These are phyloP conservation scores for Cryptosula pallasiana DNA, from an alignment of 2,888 invertebrate species.

Conservation along the genomic window DNA sequence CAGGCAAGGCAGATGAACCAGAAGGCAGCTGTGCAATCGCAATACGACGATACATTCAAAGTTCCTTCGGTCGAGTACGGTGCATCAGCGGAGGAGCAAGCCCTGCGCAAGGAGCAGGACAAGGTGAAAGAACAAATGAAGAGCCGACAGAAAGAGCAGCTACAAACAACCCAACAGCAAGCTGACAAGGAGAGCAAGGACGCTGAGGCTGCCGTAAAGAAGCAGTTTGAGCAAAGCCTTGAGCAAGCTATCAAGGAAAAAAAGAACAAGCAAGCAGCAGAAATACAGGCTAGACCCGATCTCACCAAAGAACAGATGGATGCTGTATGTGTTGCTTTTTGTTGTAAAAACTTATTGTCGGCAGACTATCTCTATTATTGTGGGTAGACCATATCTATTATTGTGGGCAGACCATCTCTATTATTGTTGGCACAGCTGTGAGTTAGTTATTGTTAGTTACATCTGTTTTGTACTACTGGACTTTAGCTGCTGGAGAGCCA, in stretches of 20 bases:
- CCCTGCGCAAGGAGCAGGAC: conserved; percentile 46
- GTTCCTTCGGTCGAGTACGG: conserved; percentile 34
- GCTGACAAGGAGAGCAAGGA: conserved; percentile 36
- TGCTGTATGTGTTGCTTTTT: conserved; percentile 34
- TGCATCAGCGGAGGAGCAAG: conserved; percentile 39
- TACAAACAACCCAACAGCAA: conserved; percentile 33
- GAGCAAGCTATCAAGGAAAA: conserved; percentile 42
- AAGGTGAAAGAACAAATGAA: conserved; percentile 37
- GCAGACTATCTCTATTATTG: too few relatives aligned
- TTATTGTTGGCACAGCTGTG: too few relatives aligned
- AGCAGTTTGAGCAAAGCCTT: conserved; percentile 34
- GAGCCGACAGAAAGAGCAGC: conserved; percentile 39
- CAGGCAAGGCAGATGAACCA: conserved; percentile 42
- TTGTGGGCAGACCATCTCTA: too few relatives aligned
- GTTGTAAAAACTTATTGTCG: too few relatives aligned
- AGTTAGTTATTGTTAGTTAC: too few relatives aligned
- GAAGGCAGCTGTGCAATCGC: conserved; percentile 33
- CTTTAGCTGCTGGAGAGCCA: conserved; percentile 44
- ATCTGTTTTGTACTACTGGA: too few relatives aligned
- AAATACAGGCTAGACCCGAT: conserved; percentile 40
- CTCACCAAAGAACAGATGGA: conserved; percentile 40
- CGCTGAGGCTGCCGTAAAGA: conserved; percentile 35
- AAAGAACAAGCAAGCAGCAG: conserved; percentile 43
- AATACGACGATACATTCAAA: conserved; percentile 33
- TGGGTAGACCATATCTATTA: too few relatives aligned